These are phyloP conservation scores for Catostomus latipinnis DNA, from an alignment of 2,797 vertebrate species.

Conservation along the genomic window DNA sequence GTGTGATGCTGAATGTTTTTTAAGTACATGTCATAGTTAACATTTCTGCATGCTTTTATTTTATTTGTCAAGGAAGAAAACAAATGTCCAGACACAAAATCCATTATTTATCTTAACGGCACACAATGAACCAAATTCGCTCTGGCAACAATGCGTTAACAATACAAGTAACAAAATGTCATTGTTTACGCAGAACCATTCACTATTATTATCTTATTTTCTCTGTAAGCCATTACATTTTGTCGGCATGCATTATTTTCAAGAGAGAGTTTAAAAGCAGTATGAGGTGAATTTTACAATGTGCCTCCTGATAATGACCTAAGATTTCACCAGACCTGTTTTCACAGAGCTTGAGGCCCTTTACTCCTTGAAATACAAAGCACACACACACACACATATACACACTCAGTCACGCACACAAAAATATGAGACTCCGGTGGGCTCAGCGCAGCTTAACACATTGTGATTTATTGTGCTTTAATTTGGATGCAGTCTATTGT, in stretches of 20 bases:
- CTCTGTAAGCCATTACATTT: conserved; percentile 44
- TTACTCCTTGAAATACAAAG: conserved; percentile 40
- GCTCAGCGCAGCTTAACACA: conserved; percentile 12
- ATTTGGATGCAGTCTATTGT: conserved; percentile 73
- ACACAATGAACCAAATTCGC: conserved; percentile 17
- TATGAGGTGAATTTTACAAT: conserved; percentile 54
- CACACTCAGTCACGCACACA: conserved; percentile 1
- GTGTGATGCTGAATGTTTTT: background rate
- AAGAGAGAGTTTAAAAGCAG: conserved; percentile 47
- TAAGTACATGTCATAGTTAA: conserved; percentile 13
- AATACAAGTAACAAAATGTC: conserved; percentile 35
- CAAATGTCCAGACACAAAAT: conserved; percentile 20
- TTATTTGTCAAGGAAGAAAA: conserved; percentile 16
- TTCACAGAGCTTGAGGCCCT: conserved; percentile 43
- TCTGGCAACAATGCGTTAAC: conserved; percentile 24
- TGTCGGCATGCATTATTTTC: conserved; percentile 45
- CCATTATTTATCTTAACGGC: conserved; percentile 17
- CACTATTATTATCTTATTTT: conserved; percentile 44
- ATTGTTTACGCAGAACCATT: conserved; percentile 47
- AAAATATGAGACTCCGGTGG: conserved; percentile 53
- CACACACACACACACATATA: background rate
- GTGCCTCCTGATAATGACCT: conserved; percentile 51
- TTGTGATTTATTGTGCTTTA: conserved; percentile 78
- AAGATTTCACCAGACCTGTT: conserved; percentile 47
- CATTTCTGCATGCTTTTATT: conserved; percentile 23